Conservation (phyloP, 2,888 invertebrate genomes). For the Ormyrus pomaceus region DNA sequence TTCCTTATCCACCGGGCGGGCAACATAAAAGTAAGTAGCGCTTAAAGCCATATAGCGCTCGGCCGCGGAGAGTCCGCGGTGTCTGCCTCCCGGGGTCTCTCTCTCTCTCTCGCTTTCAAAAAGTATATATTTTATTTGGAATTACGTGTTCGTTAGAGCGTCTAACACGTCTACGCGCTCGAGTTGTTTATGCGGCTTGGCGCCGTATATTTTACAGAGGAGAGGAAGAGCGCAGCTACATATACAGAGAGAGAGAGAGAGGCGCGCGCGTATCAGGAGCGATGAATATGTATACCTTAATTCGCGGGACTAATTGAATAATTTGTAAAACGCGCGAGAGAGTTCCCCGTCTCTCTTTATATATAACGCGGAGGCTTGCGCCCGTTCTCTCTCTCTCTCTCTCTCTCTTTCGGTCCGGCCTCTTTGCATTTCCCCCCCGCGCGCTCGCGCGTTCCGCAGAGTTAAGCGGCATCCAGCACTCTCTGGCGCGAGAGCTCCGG, state of each 20-base stretch:
- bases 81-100: not conserved
- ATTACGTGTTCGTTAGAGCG: conserved; percentile 69
- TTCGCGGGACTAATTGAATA: conserved; percentile 76
- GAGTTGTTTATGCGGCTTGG: conserved; percentile 73
- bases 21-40: conserved; percentile 24
- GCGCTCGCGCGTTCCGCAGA: conserved; percentile 38
- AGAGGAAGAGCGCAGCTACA: conserved; percentile 1
- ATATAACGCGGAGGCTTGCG: too few relatives aligned
- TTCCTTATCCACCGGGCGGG: not conserved
- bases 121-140: conserved; percentile 57
- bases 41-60: conserved; percentile 18
- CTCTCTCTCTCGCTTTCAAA: conserved; percentile 28
- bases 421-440: conserved; percentile 67
- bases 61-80: not conserved
- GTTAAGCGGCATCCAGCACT: conserved; percentile 37
- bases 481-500: not conserved
- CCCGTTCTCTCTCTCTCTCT: conserved; percentile 26
- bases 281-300: conserved; percentile 76
- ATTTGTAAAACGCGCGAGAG: conserved; percentile 73
- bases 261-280: conserved; percentile 65
- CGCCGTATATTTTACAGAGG: conserved; percentile 62
- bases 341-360: conserved; percentile 41
- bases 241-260: conserved; percentile 43
- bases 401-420: conserved; percentile 52
- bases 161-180: conserved; percentile 67